Evolutionary conservation across 2,797 vertebrate species (phyloP), one percentile per base, ranked within the genome.

Genomic region (Pangasius krempfi): DNA sequence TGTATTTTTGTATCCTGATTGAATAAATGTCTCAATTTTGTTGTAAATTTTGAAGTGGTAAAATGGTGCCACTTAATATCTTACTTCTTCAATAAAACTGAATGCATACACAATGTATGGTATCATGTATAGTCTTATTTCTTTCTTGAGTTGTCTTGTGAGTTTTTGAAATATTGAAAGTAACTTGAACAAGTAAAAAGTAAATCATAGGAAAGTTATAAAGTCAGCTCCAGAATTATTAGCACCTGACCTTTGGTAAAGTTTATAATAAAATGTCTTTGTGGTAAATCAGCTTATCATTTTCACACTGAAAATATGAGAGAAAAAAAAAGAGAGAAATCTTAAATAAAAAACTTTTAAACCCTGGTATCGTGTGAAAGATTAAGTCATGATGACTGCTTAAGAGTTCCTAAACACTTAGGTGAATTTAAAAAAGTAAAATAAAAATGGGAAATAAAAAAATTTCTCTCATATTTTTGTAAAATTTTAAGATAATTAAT

Each of bases 1-100:
- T 98, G 98, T 99, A 99, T 99, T 99, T 99, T 99, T 99, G 97
- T 99, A 99, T 97, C 97, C 96, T 96, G 96, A 97, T 96, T 96
- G 95, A 97, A 97, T 97, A 95, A 96, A 97, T 96, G 96, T 96
- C 96, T 97, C 95, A 95, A 96, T 96, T 97, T 96, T 97, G 95
- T 97, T 98, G 97, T 97, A 97, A 94, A 96, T 96, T 96, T 96
- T 95, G 93, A 96, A 96, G 96, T 96, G 96, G 97, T 96, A 95
- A 95, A 80, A 94, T 96, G 96, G 97, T 93, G 96, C 97, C 95
- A 68, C 93, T 96, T 96, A 95, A 97, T 97, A 97, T 97, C 93
- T 96, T 97, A 96, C 97, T 97, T 97, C 96, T 97, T 96, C 97
- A 99, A 99, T 99, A 98, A 96, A 99, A 97, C 93, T 95, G 94